Base-by-base conservation (phyloP, 2,888 invertebrate species). In the Drosophila atroscutellata region DNA sequence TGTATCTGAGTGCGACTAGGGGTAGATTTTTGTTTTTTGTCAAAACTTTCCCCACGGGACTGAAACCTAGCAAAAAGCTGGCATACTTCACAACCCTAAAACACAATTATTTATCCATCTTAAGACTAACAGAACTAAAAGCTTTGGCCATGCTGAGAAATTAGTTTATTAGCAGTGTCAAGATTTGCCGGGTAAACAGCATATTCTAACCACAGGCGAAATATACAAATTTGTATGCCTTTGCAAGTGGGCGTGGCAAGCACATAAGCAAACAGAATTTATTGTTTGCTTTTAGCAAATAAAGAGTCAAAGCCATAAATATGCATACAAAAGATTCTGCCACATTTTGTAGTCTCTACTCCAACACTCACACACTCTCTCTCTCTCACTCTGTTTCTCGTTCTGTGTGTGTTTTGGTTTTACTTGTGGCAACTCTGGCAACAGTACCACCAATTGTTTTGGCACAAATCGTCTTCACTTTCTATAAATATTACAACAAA, bases 401-500 rank as follows among this genome's bases (percentile, higher is more conserved):
- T 28, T 26, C 15, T n/a, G 56, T 56, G 15, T 30, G 5, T 70
- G n/a, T 39, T 18, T 45, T 42, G 26, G 15, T 51, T 39, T 39
- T n/a, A 11, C 20, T 36, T 61, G 63, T 51, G 60, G 60, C 50
- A 67, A 67, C 57, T 47, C 47, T 68, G 61, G 51, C 37, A 18
- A 49, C 32, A 32, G 36, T 54, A 54, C 26, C 63, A 59, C 32
- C 77, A 81, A 69, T 85, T 85, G 75, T 59, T 24, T 70, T 74
- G 64, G 42, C 58, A 50, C 75, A 85, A 82, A 82, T 74, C 77
- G 77, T 56, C 74, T 62, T 49, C 70, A 70, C 68, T 78, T 88
- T 83, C 75, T 69, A 80, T 83, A 88, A 84, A 84, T 88, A 81
- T 78, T 75, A 75, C 39, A 88, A 75, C 75, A 80, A 80, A 72